These are phyloP conservation scores for Catagonus wagneri DNA, from an alignment of 2,113 vertebrate species.

Conservation along the genomic window DNA sequence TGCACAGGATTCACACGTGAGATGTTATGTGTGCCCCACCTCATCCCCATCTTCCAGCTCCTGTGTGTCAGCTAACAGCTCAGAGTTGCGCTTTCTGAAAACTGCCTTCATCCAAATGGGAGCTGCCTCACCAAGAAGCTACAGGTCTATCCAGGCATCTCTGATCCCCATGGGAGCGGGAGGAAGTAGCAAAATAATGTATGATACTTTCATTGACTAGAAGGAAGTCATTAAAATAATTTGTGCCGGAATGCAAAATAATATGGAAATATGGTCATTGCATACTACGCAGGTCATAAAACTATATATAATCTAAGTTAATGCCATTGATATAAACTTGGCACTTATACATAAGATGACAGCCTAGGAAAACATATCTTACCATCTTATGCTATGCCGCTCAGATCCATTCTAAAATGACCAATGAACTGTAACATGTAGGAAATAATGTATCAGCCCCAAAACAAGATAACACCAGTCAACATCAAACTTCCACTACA, in stretches of 20 bases:
- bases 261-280: background rate
- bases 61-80: background rate
- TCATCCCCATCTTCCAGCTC: background rate
- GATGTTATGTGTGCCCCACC: rapidly evolving
- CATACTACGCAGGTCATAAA: background rate
- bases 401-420: background rate
- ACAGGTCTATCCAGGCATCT: background rate
- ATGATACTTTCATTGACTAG: background rate
- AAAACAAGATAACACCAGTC: background rate
- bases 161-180: background rate
- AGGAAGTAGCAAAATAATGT: background rate
- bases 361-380: background rate
- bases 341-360: background rate
- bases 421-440: background rate
- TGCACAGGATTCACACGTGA: rapidly evolving
- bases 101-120: background rate
- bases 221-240: background rate
- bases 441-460: background rate
- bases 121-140: background rate
- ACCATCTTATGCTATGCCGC: background rate
- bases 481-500: background rate
- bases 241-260: background rate
- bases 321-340: background rate
- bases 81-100: background rate
- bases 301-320: background rate